A percentile compares a stretch with the other conserved stretches of the same genome.
phyloP scores from a whole-genome alignment of 2,888 invertebrate species.

The Macaria notata region DNA sequence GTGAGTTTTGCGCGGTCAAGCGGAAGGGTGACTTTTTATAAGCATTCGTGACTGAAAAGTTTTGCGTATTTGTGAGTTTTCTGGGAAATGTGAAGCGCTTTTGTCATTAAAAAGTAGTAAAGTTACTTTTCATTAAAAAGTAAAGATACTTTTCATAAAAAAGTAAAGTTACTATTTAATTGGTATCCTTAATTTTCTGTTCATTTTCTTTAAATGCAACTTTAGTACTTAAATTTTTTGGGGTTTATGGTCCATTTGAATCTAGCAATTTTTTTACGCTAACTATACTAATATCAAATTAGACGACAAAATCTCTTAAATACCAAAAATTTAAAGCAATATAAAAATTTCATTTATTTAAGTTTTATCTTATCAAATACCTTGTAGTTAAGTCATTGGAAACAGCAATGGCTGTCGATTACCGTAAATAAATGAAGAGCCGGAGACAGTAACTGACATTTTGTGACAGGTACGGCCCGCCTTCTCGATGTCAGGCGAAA shows the following conservation, averaged over 20 bases:
- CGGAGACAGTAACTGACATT: slow-evolving; percentile 35
- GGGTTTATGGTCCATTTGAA: background rate
- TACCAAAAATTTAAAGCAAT: too few relatives aligned
- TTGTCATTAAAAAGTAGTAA: too few relatives aligned
- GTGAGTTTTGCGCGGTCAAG: slow-evolving; percentile 63
- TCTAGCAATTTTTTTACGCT: background rate
- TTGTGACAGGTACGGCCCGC: slow-evolving; percentile 61
- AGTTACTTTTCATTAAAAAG: slow-evolving; percentile 8
- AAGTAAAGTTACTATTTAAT: slow-evolving; percentile 1
- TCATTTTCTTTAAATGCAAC: background rate
- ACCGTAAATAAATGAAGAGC: slow-evolving; percentile 60
- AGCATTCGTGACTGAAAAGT: slow-evolving; percentile 34
- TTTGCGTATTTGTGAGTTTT: slow-evolving; percentile 21
- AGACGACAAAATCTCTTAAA: background rate
- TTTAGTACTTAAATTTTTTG: background rate
- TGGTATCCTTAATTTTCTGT: background rate
- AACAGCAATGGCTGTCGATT: slow-evolving; percentile 44
- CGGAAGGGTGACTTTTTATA: slow-evolving; percentile 63
- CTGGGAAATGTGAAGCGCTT: slow-evolving; percentile 2
- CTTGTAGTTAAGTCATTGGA: background rate
- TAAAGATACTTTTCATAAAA: too few relatives aligned
- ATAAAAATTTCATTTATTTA: too few relatives aligned
- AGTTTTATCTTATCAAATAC: background rate
- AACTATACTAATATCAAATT: background rate
- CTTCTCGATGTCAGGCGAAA: slow-evolving; percentile 74